A percentile compares a stretch with the other conserved stretches of the same genome.
Evolutionary conservation across 2,888 invertebrate genomes (phyloP).

Genomic region (Fragum fragum): DNA sequence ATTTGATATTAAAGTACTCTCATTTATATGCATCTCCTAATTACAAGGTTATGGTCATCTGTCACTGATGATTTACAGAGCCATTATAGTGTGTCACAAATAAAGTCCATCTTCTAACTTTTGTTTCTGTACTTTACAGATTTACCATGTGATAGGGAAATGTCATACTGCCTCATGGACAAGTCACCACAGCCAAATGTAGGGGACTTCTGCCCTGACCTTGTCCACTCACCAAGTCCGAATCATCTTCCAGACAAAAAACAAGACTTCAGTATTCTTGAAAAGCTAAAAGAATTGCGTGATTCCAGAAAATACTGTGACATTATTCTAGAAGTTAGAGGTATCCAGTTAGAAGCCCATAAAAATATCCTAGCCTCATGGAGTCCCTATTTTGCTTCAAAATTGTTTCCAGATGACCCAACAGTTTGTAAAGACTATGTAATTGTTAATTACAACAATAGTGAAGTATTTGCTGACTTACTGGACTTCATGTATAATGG

Average conservation of each 20-base stretch:
- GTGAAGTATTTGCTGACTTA: conserved; percentile 89
- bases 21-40: too few species aligned
- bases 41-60: too few species aligned
- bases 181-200: conserved; percentile 30
- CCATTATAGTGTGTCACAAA: too few species aligned
- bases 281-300: conserved; percentile 81
- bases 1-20: too few species aligned
- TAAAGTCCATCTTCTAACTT: too few species aligned
- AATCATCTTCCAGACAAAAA: conserved; percentile 51
- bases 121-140: too few species aligned
- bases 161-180: conserved; percentile 49
- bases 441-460: conserved; percentile 86
- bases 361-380: conserved; percentile 90
- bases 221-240: conserved; percentile 1
- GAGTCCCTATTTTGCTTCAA: conserved; percentile 90
- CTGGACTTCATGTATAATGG: conserved; percentile 91
- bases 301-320: conserved; percentile 90
- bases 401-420: conserved; percentile 62
- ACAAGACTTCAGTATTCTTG: conserved; percentile 68
- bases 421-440: conserved; percentile 66
- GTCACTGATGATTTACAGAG: too few species aligned
- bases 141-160: conserved; percentile 14
- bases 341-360: conserved; percentile 89
- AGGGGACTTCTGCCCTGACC: conserved; percentile 12
- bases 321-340: conserved; percentile 89